Evolutionary conservation across 2,113 vertebrate species (phyloP), one percentile per base, ranked within the genome.

Genomic region (Glaucidium brasilianum): DNA sequence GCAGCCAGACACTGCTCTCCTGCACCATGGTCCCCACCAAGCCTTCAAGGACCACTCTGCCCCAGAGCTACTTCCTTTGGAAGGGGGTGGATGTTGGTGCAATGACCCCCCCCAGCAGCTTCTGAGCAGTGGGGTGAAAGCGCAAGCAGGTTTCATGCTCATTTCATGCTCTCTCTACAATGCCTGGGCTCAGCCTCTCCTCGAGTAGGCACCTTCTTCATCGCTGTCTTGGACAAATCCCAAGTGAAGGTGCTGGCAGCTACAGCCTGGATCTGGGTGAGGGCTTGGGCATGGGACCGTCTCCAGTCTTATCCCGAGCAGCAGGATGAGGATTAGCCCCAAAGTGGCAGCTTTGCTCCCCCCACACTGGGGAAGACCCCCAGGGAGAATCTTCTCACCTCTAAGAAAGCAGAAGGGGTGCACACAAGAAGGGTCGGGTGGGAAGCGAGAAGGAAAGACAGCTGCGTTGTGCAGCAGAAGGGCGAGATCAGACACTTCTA

Each of bases 1-100:
- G 10, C 43, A 89, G 20, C 8, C 55, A 50, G 55, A 12, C 62
- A 17, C 45, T 35, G 41, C 27, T 80, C 67, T 52, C 19, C 22
- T 0, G 0, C 49, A 18, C 41, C 30, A 16, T 1, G 18, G 41
- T 29, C 18, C 37, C 13, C 53, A 29, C 16, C 25, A 53, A 19
- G 21, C 29, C 18, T 26, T 41, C 50, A 6, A 0, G 7, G 43
- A 41, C n/a, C 9, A 10, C 23, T 15, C 29, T 39, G 73, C 34
- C 77, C 63, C 79, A 64, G 37, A 76, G 32, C 7, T 14, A 3
- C 20, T 3, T 50, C 60, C 11, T 21, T 7, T 21, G 3, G 8
- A 47, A 63, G 27, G 5, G 21, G 27, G 20, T 5, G 30, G 52
- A 43, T 26, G 10, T 16, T 15, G 41, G n/a, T 15, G 45, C 35